phyloP scores from a whole-genome alignment of 1,140 invertebrate species.

The Elymnias hypermnestra region DNA sequence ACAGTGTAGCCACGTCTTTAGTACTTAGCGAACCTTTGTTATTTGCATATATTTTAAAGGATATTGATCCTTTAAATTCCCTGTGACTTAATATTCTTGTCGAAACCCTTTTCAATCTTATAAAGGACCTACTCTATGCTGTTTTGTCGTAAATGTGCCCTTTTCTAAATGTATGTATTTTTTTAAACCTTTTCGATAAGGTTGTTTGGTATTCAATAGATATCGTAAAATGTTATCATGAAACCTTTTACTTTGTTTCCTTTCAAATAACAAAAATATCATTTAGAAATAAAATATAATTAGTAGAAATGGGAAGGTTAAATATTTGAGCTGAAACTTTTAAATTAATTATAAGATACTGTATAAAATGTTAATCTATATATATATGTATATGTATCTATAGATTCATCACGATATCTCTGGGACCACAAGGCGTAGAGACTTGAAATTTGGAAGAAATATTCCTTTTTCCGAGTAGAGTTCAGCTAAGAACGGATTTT shows the following conservation, averaged over 20 bases:
- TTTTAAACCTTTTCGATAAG: slow-evolving; percentile 5
- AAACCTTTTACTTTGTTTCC: background rate
- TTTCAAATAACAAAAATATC: slow-evolving; percentile 3
- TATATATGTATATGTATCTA: too few species aligned
- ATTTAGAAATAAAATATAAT: too few species aligned
- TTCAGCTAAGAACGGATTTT: too few species aligned
- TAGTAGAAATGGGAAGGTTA: background rate
- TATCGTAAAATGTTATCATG: slow-evolving; percentile 2
- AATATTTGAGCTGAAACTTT: too few species aligned
- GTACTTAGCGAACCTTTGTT: background rate
- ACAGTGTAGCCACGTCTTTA: background rate
- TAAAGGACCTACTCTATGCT: slow-evolving; percentile 2
- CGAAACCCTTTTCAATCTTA: slow-evolving; percentile 4
- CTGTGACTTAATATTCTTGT: slow-evolving; percentile 2
- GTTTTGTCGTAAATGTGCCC: slow-evolving; percentile 1
- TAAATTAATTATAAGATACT: too few species aligned
- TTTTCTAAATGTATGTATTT: slow-evolving; percentile 5
- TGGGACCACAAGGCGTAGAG: too few species aligned
- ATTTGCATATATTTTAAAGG: slow-evolving; percentile 6
- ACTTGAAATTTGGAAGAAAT: too few species aligned
- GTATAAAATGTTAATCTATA: too few species aligned
- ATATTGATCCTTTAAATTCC: slow-evolving; percentile 4
- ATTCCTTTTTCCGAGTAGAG: too few species aligned
- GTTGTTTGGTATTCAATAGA: slow-evolving; percentile 5
- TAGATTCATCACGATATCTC: too few species aligned